phyloP scores from a whole-genome alignment of 2,113 vertebrate species.

The Pithys albifrons region DNA sequence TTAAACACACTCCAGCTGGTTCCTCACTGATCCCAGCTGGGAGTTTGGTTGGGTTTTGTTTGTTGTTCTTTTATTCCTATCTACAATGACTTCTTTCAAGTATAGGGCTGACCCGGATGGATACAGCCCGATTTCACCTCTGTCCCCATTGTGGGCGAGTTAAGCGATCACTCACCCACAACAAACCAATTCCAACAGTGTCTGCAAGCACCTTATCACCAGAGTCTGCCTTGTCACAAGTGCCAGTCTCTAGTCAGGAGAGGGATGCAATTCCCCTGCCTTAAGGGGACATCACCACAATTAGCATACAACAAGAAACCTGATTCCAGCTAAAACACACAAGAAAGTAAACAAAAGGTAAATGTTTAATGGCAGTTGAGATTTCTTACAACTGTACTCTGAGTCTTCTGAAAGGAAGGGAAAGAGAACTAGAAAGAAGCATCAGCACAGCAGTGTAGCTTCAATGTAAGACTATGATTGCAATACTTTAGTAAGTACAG shows the following conservation, averaged over 20 bases:
- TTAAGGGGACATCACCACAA: neutral
- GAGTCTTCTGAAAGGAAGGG: neutral
- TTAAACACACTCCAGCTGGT: neutral
- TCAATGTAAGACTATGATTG: neutral
- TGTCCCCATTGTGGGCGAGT: neutral
- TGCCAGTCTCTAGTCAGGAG: neutral
- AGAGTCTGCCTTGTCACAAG: neutral
- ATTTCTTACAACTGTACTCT: neutral
- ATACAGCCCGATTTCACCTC: neutral
- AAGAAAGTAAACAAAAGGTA: neutral
- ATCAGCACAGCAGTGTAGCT: neutral
- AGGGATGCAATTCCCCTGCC: neutral
- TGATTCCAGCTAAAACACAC: neutral
- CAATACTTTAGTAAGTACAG: neutral
- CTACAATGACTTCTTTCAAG: neutral
- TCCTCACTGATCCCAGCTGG: neutral
- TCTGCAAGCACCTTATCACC: neutral
- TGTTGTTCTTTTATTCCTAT: rapidly evolving
- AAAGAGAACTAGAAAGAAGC: neutral
- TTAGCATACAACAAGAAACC: neutral
- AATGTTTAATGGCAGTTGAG: neutral
- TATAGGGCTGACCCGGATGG: neutral
- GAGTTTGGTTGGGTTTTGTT: neutral
- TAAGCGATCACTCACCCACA: neutral
- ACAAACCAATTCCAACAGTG: neutral